Percentiles rank a stretch among this genome's conserved stretches.
Evolutionary conservation across 2,113 vertebrate species (phyloP).

Genomic region (Eubucco bourcierii): DNA sequence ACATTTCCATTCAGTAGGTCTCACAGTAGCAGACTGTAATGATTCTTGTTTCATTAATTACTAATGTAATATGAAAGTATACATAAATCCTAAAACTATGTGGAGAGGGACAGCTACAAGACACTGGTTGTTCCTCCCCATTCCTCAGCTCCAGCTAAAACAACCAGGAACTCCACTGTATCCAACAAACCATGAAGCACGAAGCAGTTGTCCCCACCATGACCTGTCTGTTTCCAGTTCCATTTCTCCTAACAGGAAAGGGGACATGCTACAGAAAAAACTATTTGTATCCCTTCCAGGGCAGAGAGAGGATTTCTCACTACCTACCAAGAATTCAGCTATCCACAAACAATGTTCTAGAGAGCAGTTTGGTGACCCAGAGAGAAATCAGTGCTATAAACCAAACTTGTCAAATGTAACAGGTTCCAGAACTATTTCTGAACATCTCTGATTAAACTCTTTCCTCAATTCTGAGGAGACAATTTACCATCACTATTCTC

Average conservation of each 20-base stretch:
- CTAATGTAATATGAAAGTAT: not conserved
- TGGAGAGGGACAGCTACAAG: not conserved
- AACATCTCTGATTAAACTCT: not conserved
- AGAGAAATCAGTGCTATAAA: not conserved
- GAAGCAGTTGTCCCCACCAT: not conserved
- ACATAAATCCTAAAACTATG: not conserved
- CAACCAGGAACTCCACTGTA: not conserved
- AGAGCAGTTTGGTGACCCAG: not conserved
- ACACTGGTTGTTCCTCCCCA: not conserved
- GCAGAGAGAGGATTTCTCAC: not conserved
- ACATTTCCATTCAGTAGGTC: constrained; percentile 1
- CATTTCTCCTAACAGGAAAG: not conserved
- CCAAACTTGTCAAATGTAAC: not conserved
- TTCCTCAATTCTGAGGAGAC: not conserved
- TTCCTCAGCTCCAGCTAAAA: not conserved
- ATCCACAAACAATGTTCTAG: not conserved
- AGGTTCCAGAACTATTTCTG: not conserved
- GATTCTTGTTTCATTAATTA: not conserved
- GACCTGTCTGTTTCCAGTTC: not conserved
- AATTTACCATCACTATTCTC: not conserved
- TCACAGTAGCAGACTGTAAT: not conserved
- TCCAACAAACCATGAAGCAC: not conserved
- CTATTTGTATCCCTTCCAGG: not conserved
- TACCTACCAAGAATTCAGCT: not conserved
- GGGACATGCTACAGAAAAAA: not conserved